phyloP scores from a whole-genome alignment of 2,797 vertebrate genomes.

The Stomatorhinus walkeri region DNA sequence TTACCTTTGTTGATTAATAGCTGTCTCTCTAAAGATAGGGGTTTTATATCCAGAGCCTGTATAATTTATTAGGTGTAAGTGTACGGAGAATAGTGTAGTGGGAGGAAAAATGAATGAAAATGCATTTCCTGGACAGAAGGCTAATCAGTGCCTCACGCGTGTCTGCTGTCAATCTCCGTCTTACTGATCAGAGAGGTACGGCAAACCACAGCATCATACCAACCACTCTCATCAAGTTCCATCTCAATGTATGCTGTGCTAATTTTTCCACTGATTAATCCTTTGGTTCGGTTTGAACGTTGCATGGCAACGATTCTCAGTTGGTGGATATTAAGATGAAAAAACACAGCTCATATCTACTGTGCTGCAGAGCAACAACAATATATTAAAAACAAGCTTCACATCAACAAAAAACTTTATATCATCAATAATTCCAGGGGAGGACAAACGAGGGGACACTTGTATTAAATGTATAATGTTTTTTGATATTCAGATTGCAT shows the following conservation, averaged over 20 bases:
- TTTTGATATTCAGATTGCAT: not conserved
- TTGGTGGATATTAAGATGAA: not conserved
- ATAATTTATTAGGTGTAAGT: not conserved
- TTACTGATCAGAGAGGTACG: not conserved
- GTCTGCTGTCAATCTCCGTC: not conserved
- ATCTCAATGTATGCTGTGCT: not conserved
- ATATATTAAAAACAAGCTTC: not conserved
- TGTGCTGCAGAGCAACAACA: not conserved
- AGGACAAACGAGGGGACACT: not conserved
- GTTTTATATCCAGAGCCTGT: conserved; percentile 6
- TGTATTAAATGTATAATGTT: not conserved
- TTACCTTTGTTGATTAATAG: not conserved
- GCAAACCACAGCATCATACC: not conserved
- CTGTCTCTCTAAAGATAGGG: not conserved
- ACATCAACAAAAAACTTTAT: not conserved
- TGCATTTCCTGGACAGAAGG: not conserved
- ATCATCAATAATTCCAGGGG: not conserved
- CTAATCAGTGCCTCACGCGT: not conserved
- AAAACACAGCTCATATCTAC: not conserved
- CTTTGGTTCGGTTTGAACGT: not conserved
- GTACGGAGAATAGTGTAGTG: not conserved
- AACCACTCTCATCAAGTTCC: not conserved
- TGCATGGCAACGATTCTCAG: not conserved
- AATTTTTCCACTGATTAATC: not conserved
- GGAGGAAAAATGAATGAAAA: not conserved